These are phyloP conservation scores for Drosophila nr. fundita DNA, from an alignment of 2,888 invertebrate genomes.

Conservation along the genomic window DNA sequence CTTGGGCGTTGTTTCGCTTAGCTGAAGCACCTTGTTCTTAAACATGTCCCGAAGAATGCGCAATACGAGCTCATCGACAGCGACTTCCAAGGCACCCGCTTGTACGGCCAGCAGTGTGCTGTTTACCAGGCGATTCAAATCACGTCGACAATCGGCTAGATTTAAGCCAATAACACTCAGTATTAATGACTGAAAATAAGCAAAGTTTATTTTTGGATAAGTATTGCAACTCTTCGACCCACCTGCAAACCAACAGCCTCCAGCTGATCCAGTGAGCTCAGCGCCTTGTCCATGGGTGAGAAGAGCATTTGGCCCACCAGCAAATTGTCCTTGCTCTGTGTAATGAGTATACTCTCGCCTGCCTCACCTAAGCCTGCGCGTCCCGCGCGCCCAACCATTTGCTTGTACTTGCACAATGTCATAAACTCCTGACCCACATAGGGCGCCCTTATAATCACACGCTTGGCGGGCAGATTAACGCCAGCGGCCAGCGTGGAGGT, in stretches of 20 bases:
- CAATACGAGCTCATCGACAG: slow-evolving; percentile 75
- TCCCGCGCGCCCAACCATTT: slow-evolving; percentile 98
- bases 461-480: slow-evolving; percentile 96
- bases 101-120: slow-evolving; percentile 89
- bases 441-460: slow-evolving; percentile 95
- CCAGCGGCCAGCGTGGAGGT: slow-evolving; percentile 99
- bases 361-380: slow-evolving; percentile 92
- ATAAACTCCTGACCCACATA: slow-evolving; percentile 91
- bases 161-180: slow-evolving; percentile 89
- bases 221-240: background rate
- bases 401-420: slow-evolving; percentile 93
- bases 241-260: slow-evolving; percentile 86
- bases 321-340: slow-evolving; percentile 87
- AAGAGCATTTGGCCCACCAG: slow-evolving; percentile 87
- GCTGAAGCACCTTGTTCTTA: slow-evolving; percentile 82
- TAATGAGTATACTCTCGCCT: slow-evolving; percentile 95
- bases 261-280: slow-evolving; percentile 86
- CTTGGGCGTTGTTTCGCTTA: slow-evolving; percentile 48
- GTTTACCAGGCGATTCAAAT: slow-evolving; percentile 86
- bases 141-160: slow-evolving; percentile 86
- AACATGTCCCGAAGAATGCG: slow-evolving; percentile 83
- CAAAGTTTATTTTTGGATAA: background rate
- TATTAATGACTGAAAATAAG: slow-evolving; percentile 85
- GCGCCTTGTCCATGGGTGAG: slow-evolving; percentile 89
- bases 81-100: slow-evolving; percentile 83